These are phyloP conservation scores for Macroglossus sobrinus DNA, from an alignment of 2,113 vertebrate genomes.

Conservation along the genomic window DNA sequence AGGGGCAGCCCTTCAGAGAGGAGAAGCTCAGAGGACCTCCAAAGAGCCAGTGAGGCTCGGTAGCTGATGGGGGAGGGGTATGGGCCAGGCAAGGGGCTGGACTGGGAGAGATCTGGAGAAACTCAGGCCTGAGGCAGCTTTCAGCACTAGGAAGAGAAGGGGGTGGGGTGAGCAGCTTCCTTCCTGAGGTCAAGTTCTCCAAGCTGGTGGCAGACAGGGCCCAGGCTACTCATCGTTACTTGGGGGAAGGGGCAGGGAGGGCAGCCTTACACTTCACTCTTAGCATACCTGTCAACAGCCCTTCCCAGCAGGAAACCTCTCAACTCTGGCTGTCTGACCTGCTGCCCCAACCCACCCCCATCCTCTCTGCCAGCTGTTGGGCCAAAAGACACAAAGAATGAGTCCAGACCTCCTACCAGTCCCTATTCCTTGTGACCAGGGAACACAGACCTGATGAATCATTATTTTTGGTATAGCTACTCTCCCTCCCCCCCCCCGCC, in stretches of 20 bases:
- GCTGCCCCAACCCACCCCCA: constrained; percentile 37
- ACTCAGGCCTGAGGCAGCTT: constrained; percentile 60
- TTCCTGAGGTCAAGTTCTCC: constrained; percentile 74
- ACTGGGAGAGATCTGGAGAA: constrained; percentile 28
- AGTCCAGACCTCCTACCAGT: neutral
- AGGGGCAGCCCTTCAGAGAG: neutral
- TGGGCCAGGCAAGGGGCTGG: constrained; percentile 37
- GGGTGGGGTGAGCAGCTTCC: constrained; percentile 37
- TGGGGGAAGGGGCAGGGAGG: constrained; percentile 31
- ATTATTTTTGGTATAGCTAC: neutral
- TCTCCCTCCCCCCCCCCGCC: neutral
- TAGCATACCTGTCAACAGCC: constrained; percentile 69
- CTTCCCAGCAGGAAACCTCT: constrained; percentile 69
- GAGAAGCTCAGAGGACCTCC: constrained; percentile 34
- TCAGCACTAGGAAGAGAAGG: constrained; percentile 46
- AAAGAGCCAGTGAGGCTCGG: constrained; percentile 17
- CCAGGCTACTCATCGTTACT: constrained; percentile 54
- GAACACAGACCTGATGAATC: neutral
- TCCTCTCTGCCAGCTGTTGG: constrained; percentile 24
- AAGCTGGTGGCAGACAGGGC: constrained; percentile 76
- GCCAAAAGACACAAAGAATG: constrained; percentile 58
- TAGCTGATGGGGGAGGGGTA: neutral
- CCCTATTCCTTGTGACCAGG: neutral
- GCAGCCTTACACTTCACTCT: constrained; percentile 53
- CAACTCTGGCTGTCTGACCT: constrained; percentile 58